phyloP scores from a whole-genome alignment of 2,113 vertebrate species.

The Lepus americanus region DNA sequence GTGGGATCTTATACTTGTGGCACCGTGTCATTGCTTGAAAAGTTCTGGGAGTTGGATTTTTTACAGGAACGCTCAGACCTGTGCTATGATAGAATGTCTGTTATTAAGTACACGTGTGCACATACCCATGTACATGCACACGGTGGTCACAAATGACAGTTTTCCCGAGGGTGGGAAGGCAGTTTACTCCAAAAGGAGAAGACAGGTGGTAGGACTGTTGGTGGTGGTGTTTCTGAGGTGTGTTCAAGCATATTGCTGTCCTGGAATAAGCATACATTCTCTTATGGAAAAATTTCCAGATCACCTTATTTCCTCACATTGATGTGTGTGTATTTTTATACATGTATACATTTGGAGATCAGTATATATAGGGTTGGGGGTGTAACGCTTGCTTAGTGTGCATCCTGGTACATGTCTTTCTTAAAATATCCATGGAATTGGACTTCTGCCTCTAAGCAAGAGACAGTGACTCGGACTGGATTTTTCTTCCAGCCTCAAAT shows the following conservation, averaged over 20 bases:
- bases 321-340: not conserved
- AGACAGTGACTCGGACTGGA: not conserved
- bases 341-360: not conserved
- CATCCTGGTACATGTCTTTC: not conserved
- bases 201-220: not conserved
- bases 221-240: not conserved
- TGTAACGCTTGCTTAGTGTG: not conserved
- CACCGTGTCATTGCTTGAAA: too few relatives aligned
- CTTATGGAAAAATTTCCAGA: not conserved
- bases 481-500: not conserved
- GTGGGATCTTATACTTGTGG: too few relatives aligned
- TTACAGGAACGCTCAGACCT: not conserved
- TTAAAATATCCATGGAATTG: not conserved
- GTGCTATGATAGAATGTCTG: not conserved
- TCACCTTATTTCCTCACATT: not conserved
- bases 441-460: not conserved
- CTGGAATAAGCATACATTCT: not conserved
- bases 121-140: not conserved
- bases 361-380: not conserved
- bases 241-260: not conserved
- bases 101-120: not conserved
- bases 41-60: not conserved
- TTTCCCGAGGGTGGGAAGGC: not conserved
- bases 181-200: not conserved
- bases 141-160: not conserved